Percentiles rank a stretch among this genome's conserved stretches.
phyloP scores from a whole-genome alignment of 2,113 vertebrate genomes.

The Pteruthius melanotis region DNA sequence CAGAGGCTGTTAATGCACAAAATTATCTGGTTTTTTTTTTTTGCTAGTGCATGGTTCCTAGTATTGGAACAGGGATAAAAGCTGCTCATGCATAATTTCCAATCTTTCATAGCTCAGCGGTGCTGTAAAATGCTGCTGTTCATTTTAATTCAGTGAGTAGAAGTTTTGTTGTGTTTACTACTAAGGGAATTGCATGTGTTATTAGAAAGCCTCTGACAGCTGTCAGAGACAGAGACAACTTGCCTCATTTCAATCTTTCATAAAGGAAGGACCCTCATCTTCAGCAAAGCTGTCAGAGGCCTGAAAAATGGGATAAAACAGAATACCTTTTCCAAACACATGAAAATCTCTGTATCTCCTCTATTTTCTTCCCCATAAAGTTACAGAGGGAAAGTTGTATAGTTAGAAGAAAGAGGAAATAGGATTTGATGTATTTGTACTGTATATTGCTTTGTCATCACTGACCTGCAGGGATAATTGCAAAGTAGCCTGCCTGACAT shows the following conservation, averaged over 20 bases:
- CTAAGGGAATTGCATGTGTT: constrained; percentile 13
- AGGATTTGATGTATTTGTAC: not conserved
- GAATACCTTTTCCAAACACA: not conserved
- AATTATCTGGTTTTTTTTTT: not conserved
- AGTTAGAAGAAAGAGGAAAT: not conserved
- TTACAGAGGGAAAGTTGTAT: not conserved
- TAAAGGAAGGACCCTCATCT: not conserved
- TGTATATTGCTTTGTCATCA: not conserved
- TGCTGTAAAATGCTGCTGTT: not conserved
- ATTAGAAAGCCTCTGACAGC: not conserved
- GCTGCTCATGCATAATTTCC: not conserved
- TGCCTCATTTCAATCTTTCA: not conserved
- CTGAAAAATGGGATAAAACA: not conserved
- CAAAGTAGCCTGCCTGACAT: not conserved
- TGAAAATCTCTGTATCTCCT: not conserved
- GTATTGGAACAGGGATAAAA: not conserved
- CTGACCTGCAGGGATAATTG: not conserved
- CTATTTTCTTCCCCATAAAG: not conserved
- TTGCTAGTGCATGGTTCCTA: not conserved
- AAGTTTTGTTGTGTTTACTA: constrained; percentile 16
- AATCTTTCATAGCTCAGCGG: constrained; percentile 4
- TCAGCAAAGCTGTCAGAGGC: not conserved
- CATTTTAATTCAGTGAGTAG: not conserved
- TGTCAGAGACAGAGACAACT: not conserved
- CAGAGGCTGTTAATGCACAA: constrained; percentile 15